These are phyloP conservation scores for Cheilinus undulatus DNA, from an alignment of 2,113 vertebrate species.

Conservation along the genomic window DNA sequence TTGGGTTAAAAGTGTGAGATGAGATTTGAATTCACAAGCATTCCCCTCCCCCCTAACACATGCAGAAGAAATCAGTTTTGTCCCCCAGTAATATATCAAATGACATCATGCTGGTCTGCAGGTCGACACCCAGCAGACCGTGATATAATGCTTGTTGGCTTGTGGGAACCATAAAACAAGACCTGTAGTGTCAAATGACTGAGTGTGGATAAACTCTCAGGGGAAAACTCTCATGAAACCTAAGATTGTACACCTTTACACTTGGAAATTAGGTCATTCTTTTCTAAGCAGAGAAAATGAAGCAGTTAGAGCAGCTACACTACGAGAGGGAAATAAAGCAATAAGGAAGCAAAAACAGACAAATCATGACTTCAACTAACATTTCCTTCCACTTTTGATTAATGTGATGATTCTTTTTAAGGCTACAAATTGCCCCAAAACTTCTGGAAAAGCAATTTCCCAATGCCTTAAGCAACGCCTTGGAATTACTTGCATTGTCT, in stretches of 20 bases:
- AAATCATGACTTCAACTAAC: not conserved
- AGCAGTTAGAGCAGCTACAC: not conserved
- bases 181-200: constrained; percentile 56
- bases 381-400: not conserved
- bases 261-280: not conserved
- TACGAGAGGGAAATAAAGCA: not conserved
- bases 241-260: constrained; percentile 2
- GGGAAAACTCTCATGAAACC: constrained; percentile 10
- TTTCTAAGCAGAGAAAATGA: not conserved
- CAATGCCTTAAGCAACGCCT: constrained; percentile 11
- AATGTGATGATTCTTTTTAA: constrained; percentile 19
- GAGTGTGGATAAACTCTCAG: constrained; percentile 22
- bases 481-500: constrained; percentile 12
- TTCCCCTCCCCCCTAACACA: constrained; percentile 9
- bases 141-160: constrained; percentile 48
- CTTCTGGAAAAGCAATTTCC: constrained; percentile 27
- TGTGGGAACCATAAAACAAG: constrained; percentile 50
- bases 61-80: constrained; percentile 49
- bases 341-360: not conserved
- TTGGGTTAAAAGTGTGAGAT: constrained; percentile 22
- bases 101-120: constrained; percentile 60
- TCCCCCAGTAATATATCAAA: constrained; percentile 39
- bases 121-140: constrained; percentile 56
- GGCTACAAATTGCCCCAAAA: not conserved
- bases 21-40: not conserved